Conservation (phyloP, 2,113 vertebrate genomes). For the Perca fluviatilis region DNA sequence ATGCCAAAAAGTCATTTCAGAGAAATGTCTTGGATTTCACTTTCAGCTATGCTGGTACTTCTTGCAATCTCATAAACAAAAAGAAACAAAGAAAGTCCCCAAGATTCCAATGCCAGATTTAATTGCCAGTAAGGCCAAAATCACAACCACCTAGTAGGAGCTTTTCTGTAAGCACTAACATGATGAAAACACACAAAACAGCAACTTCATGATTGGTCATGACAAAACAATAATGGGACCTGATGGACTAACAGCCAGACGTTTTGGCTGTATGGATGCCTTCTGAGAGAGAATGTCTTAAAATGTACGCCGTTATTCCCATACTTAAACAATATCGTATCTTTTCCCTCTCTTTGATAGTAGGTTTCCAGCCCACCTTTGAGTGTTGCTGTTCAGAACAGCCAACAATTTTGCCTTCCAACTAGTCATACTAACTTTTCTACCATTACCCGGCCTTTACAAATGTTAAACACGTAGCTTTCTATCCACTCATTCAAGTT, state of each 20-base stretch:
- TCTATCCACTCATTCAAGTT: not conserved
- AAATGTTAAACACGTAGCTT: not conserved
- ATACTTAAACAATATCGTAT: not conserved
- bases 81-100: constrained; percentile 32
- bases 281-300: not conserved
- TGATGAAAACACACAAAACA: not conserved
- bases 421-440: not conserved
- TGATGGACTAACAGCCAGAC: no score
- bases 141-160: not conserved
- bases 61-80: constrained; percentile 7
- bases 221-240: not conserved
- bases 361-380: not conserved
- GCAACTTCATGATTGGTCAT: not conserved
- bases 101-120: not conserved
- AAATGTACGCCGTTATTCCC: not conserved
- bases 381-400: not conserved
- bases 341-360: not conserved
- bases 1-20: constrained; percentile 27
- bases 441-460: not conserved
- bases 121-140: not conserved
- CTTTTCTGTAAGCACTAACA: not conserved
- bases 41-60: not conserved
- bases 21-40: constrained; percentile 30
- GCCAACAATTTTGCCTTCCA: not conserved
- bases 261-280: not conserved